phyloP scores from a whole-genome alignment of 1,140 invertebrate species.

The Phthorimaea operculella region DNA sequence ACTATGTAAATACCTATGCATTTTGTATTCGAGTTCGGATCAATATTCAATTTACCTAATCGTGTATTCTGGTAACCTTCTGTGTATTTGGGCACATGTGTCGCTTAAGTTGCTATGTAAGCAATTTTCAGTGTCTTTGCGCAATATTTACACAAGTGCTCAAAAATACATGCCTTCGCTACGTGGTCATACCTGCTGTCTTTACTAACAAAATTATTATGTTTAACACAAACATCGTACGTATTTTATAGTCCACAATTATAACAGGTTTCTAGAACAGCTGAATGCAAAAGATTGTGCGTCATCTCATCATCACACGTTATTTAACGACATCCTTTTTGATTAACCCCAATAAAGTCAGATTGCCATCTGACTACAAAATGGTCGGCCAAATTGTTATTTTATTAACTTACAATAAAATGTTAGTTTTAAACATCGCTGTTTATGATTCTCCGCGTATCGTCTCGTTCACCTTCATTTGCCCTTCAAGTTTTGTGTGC shows the following conservation, averaged over 20 bases:
- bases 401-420: slow-evolving; percentile 5
- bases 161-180: too few relatives aligned
- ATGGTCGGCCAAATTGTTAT: background rate
- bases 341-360: background rate
- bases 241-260: background rate
- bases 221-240: too few relatives aligned
- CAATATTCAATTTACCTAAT: slow-evolving; percentile 26
- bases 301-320: background rate
- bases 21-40: slow-evolving; percentile 15
- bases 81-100: too few relatives aligned
- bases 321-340: background rate
- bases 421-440: background rate
- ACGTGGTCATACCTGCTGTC: too few relatives aligned
- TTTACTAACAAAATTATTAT: too few relatives aligned
- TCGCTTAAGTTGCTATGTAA: too few relatives aligned
- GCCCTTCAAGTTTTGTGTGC: slow-evolving; percentile 16
- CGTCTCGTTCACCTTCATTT: slow-evolving; percentile 29
- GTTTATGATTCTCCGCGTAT: slow-evolving; percentile 12
- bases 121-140: too few relatives aligned
- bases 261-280: background rate
- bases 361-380: background rate
- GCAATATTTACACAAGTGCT: too few relatives aligned
- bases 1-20: slow-evolving; percentile 14
- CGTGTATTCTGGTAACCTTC: too few relatives aligned
- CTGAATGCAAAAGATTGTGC: background rate